These are phyloP conservation scores for Cantharis rufa DNA, from an alignment of 2,888 invertebrate genomes.

Conservation along the genomic window DNA sequence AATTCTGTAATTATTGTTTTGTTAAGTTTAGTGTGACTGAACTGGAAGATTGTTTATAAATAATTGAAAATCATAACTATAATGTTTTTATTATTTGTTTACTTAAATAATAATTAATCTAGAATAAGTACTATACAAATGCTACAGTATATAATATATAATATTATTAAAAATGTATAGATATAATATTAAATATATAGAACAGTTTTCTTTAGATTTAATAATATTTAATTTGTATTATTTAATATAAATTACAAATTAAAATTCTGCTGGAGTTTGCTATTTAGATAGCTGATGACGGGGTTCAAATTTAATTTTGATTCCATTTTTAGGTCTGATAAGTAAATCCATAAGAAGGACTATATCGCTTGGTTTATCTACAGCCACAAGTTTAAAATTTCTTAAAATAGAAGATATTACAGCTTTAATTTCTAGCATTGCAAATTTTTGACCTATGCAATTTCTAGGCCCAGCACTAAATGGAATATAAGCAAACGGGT, in stretches of 20 bases:
- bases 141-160: no score
- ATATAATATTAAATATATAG: neutral
- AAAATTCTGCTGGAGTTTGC: neutral
- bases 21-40: no score
- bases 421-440: slow-evolving; percentile 67
- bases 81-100: no score
- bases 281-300: neutral
- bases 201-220: neutral
- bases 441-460: slow-evolving; percentile 73
- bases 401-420: slow-evolving; percentile 60
- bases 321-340: slow-evolving; percentile 54
- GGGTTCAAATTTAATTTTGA: slow-evolving; percentile 49
- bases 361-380: slow-evolving; percentile 56
- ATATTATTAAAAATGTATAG: no score
- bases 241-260: neutral
- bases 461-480: slow-evolving; percentile 72
- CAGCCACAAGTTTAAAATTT: slow-evolving; percentile 59
- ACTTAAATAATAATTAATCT: no score
- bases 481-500: slow-evolving; percentile 68
- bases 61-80: no score
- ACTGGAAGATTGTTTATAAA: no score
- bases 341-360: slow-evolving; percentile 57
- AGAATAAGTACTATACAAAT: no score
- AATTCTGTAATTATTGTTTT: no score
- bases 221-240: neutral